A percentile compares a stretch with the other conserved stretches of the same genome.
phyloP scores from a whole-genome alignment of 2,113 vertebrate genomes.

The Platysteira castanea region DNA sequence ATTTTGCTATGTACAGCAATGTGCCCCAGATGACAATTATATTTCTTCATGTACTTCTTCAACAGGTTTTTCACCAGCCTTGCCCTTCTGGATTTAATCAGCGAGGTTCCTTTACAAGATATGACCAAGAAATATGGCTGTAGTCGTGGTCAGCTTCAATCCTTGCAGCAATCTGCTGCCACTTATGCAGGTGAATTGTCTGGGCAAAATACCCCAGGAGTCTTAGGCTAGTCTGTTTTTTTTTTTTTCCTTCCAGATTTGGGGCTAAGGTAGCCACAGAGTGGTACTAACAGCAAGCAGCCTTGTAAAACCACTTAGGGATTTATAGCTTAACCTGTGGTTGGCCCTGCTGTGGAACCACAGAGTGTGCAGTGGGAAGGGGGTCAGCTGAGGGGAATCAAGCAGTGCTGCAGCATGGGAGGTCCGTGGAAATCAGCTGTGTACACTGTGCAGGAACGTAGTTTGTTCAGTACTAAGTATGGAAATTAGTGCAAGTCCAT shows the following conservation, averaged over 20 bases:
- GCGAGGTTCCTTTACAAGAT: slow-evolving; percentile 84
- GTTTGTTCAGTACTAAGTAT: not conserved
- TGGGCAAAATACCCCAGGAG: not conserved
- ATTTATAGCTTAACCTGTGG: not conserved
- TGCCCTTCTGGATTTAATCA: slow-evolving; percentile 91
- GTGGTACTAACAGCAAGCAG: not conserved
- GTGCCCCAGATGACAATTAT: not conserved
- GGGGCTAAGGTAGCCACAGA: not conserved
- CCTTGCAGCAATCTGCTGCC: slow-evolving; percentile 94
- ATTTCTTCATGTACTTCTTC: not conserved
- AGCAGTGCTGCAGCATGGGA: not conserved
- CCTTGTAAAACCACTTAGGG: not conserved
- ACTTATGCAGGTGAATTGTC: slow-evolving; percentile 86
- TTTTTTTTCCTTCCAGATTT: not conserved
- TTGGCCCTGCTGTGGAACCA: not conserved
- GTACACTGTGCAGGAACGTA: not conserved
- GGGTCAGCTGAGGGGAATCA: not conserved
- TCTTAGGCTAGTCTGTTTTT: not conserved
- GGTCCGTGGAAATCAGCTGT: not conserved
- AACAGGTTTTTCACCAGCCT: slow-evolving; percentile 95
- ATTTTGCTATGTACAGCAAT: not conserved
- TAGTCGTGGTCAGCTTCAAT: slow-evolving; percentile 95
- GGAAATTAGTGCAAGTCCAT: not conserved
- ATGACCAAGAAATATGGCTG: slow-evolving; percentile 91
- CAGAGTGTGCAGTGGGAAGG: not conserved